Conservation (phyloP, 2,888 invertebrate genomes). For the Hofmannophila pseudospretella region DNA sequence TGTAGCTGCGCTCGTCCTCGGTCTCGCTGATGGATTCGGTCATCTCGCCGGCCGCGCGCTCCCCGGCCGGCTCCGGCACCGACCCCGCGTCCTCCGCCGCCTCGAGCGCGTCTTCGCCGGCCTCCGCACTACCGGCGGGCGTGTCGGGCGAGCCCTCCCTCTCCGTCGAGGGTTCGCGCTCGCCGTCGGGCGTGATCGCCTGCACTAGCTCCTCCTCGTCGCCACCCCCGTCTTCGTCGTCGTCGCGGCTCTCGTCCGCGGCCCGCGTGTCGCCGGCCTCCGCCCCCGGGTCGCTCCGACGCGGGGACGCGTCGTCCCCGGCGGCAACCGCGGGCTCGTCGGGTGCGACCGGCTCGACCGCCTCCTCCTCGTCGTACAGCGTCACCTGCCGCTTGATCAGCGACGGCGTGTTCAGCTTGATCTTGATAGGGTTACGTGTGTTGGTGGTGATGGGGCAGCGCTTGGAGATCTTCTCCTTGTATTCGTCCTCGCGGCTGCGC, state of each 20-base stretch:
- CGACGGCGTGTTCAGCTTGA: slow-evolving; percentile 62
- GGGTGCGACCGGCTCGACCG: slow-evolving; percentile 7
- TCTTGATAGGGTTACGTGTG: slow-evolving; percentile 62
- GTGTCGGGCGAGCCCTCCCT: not conserved
- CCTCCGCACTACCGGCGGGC: too few relatives aligned
- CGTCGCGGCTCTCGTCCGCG: slow-evolving; percentile 6
- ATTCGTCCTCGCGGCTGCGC: slow-evolving; percentile 35
- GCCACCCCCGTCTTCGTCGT: slow-evolving; percentile 3
- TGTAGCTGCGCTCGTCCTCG: slow-evolving; percentile 83
- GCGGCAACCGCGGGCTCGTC: too few relatives aligned
- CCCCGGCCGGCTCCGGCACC: slow-evolving; percentile 5
- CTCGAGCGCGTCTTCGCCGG: too few relatives aligned
- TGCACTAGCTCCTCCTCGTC: not conserved
- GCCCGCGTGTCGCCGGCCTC: too few relatives aligned
- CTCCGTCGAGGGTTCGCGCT: too few relatives aligned
- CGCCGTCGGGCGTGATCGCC: too few relatives aligned
- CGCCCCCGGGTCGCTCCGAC: too few relatives aligned
- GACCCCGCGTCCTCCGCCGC: slow-evolving; percentile 1
- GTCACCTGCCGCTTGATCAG: slow-evolving; percentile 70
- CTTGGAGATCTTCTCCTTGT: slow-evolving; percentile 58
- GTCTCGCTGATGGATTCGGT: slow-evolving; percentile 81
- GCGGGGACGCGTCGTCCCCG: too few relatives aligned
- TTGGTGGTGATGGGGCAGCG: slow-evolving; percentile 57
- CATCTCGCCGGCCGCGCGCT: slow-evolving; percentile 51
- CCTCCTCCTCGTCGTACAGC: slow-evolving; percentile 75